Conservation (phyloP, 2,797 vertebrate genomes). For the Rousettus madagascariensis region DNA sequence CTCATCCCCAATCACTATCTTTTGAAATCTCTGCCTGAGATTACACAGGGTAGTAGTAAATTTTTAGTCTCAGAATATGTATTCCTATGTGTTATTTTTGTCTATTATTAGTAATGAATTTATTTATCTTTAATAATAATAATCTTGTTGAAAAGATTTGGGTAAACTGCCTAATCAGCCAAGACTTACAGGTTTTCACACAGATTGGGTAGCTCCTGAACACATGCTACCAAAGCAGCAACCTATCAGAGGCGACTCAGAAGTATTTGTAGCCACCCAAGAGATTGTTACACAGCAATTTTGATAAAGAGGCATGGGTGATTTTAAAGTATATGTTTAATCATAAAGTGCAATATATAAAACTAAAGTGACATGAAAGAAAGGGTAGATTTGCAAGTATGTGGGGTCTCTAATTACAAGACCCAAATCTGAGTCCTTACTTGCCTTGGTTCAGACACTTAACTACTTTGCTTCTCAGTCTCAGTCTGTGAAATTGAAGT, state of each 20-base stretch:
- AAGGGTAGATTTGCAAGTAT: background rate
- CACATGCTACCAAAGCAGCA: background rate
- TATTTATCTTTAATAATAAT: background rate
- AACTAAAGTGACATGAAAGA: background rate
- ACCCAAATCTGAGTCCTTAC: background rate
- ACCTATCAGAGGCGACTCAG: background rate
- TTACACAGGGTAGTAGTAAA: background rate
- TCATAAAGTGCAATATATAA: background rate
- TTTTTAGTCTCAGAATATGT: background rate
- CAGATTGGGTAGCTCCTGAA: background rate
- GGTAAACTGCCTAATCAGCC: background rate
- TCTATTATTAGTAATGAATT: background rate
- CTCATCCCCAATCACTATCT: background rate
- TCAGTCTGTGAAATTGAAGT: background rate
- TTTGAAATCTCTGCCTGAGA: background rate
- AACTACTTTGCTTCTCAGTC: background rate
- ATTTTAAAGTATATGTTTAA: background rate
- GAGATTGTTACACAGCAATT: background rate
- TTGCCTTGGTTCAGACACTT: background rate
- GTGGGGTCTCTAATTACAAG: background rate
- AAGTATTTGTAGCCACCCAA: background rate
- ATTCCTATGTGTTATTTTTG: background rate
- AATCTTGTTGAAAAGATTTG: background rate
- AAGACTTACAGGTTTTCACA: background rate
- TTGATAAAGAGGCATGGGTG: background rate